phyloP scores from a whole-genome alignment of 1,140 invertebrate species.

The Drosophila tani region DNA sequence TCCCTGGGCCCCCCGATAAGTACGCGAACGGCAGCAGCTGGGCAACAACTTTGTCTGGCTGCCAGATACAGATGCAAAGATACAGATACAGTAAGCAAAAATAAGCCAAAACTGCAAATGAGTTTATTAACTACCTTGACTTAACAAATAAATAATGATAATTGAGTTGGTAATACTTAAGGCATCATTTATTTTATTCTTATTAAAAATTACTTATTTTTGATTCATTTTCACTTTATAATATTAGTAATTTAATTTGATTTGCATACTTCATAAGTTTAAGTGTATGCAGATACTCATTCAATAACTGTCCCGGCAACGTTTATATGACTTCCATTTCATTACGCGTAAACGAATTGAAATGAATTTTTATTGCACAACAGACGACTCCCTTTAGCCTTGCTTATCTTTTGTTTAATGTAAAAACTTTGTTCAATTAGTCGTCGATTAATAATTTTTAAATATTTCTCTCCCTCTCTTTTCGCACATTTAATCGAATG shows the following conservation, averaged over 20 bases:
- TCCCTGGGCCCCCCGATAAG: conserved; percentile 5
- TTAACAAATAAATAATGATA: too few species aligned
- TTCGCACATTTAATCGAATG: conserved; percentile 62
- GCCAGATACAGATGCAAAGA: conserved; percentile 46
- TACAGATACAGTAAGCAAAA: conserved; percentile 33
- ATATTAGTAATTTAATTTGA: too few species aligned
- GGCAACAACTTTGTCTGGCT: conserved; percentile 75
- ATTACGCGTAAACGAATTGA: conserved; percentile 82
- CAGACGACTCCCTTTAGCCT: conserved; percentile 40
- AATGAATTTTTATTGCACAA: conserved; percentile 83
- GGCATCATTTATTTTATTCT: too few species aligned
- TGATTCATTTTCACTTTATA: too few species aligned
- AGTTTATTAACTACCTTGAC: not conserved
- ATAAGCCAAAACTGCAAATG: not conserved
- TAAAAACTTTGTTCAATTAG: conserved; percentile 80
- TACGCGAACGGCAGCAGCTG: conserved; percentile 51
- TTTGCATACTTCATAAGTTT: not conserved
- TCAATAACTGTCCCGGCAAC: conserved; percentile 64
- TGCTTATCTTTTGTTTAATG: conserved; percentile 77
- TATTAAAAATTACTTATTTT: too few species aligned
- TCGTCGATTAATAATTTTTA: conserved; percentile 76
- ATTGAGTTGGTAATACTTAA: too few species aligned
- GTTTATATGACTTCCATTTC: conserved; percentile 81
- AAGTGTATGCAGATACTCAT: conserved; percentile 24
- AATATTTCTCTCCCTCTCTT: conserved; percentile 19